These are phyloP conservation scores for Colius striatus DNA, from an alignment of 2,113 vertebrate species.

Conservation along the genomic window DNA sequence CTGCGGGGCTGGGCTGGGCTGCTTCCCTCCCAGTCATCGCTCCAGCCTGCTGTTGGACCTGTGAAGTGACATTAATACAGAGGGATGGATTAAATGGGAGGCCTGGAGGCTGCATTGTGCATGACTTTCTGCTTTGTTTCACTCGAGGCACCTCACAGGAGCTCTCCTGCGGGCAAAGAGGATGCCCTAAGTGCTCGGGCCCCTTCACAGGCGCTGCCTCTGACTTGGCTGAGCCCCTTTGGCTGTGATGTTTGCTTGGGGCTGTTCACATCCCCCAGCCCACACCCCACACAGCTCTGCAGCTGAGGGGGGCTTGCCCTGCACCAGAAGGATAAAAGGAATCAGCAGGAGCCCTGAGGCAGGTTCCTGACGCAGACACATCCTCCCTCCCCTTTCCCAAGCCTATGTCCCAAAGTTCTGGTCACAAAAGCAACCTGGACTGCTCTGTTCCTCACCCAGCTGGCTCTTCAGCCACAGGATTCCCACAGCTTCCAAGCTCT, in stretches of 20 bases:
- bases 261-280: no score
- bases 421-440: neutral
- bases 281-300: accelerated
- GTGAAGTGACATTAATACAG: neutral
- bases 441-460: neutral
- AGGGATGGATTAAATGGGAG: neutral
- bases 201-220: neutral
- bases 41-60: neutral
- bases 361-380: neutral
- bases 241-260: neutral
- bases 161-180: neutral
- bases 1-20: no score
- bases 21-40: neutral
- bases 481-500: neutral
- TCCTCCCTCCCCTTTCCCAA: neutral
- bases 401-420: neutral
- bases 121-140: neutral
- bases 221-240: neutral
- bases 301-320: neutral
- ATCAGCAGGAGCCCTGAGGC: neutral
- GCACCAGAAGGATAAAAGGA: no score
- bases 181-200: neutral
- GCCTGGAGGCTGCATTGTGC: neutral
- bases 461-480: neutral
- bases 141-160: neutral